Evolutionary conservation across 2,888 invertebrate species (phyloP).

Genomic region (Brenthis ino): DNA sequence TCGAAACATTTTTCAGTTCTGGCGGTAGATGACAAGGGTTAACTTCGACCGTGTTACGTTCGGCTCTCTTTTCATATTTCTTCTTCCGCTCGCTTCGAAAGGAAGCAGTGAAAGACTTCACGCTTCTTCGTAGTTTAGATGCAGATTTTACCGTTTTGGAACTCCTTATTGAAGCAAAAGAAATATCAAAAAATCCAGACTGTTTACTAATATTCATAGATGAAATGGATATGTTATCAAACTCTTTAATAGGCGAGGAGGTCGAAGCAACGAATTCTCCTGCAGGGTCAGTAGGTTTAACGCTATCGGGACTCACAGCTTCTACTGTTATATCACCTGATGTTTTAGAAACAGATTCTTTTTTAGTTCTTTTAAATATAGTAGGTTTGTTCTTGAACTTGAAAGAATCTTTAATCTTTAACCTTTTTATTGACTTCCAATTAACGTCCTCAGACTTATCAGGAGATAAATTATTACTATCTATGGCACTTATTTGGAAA

Average conservation of each 20-base stretch:
- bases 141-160: constrained; percentile 77
- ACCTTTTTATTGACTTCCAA: constrained; percentile 78
- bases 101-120: constrained; percentile 79
- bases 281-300: constrained; percentile 72
- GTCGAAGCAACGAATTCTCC: constrained; percentile 74
- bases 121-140: constrained; percentile 73
- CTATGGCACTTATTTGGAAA: constrained; percentile 70
- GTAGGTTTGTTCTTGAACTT: constrained; percentile 77
- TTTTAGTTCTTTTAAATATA: constrained; percentile 75
- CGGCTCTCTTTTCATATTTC: constrained; percentile 73
- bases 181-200: constrained; percentile 78
- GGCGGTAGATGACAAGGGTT: constrained; percentile 64
- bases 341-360: constrained; percentile 67
- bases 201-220: constrained; percentile 78
- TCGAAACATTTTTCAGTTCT: constrained; percentile 64
- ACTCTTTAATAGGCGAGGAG: constrained; percentile 75
- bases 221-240: constrained; percentile 72
- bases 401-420: constrained; percentile 79
- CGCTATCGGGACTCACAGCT: constrained; percentile 68
- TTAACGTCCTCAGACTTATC: constrained; percentile 76
- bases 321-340: constrained; percentile 72
- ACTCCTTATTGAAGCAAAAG: constrained; percentile 71
- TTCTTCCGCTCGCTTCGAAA: constrained; percentile 79
- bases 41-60: constrained; percentile 71
- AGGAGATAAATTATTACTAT: constrained; percentile 63